Evolutionary conservation across 2,113 vertebrate genomes (phyloP).

Genomic region (Helogale parvula): DNA sequence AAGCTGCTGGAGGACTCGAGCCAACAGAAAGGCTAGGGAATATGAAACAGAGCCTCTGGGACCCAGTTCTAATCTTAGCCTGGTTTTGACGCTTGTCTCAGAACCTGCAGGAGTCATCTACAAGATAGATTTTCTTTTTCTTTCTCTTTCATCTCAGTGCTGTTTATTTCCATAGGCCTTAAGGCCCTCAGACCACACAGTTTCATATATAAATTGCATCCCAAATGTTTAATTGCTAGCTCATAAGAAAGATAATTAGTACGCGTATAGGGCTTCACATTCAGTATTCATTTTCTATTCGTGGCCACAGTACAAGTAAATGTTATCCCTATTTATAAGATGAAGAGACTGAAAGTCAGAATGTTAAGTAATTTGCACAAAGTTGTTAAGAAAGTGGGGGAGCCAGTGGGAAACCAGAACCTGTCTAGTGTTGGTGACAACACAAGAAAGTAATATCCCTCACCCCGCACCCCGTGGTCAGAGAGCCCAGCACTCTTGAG

Average conservation of each 20-base stretch:
- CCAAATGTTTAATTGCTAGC: slow-evolving; percentile 51
- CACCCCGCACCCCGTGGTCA: neutral
- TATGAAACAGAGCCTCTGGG: slow-evolving; percentile 43
- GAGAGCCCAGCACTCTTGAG: neutral
- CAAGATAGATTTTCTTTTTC: slow-evolving; percentile 42
- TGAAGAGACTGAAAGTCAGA: slow-evolving; percentile 26
- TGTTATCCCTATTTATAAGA: neutral
- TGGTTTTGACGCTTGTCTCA: slow-evolving; percentile 58
- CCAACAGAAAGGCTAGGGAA: slow-evolving; percentile 28
- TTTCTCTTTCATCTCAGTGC: slow-evolving; percentile 20
- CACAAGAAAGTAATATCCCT: neutral
- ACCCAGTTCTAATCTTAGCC: slow-evolving; percentile 69
- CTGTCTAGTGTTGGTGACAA: neutral
- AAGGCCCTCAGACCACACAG: slow-evolving; percentile 41
- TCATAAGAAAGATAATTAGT: slow-evolving; percentile 51
- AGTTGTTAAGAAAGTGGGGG: neutral
- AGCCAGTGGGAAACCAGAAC: neutral
- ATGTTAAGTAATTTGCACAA: neutral
- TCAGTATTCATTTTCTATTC: slow-evolving; percentile 33
- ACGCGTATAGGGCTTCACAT: neutral
- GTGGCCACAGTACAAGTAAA: neutral
- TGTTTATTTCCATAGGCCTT: slow-evolving; percentile 53
- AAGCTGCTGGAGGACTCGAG: neutral
- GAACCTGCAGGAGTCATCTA: slow-evolving; percentile 50
- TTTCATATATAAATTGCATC: neutral